These are phyloP conservation scores for Lonchura striata DNA, from an alignment of 2,113 vertebrate genomes.

Conservation along the genomic window DNA sequence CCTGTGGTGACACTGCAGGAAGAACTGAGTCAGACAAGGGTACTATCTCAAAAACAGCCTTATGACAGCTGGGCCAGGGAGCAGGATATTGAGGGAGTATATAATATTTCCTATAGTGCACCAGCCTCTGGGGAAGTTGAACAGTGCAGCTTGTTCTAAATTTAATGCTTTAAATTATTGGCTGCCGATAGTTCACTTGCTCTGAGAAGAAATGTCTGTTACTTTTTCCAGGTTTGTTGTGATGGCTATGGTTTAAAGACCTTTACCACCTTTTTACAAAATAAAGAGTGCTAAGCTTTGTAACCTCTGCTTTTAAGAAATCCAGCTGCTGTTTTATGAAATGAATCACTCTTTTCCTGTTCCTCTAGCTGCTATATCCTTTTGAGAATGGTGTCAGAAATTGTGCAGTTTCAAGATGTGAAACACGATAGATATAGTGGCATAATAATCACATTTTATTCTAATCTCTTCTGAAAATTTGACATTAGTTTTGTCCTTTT, in stretches of 20 bases:
- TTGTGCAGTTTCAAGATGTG: neutral
- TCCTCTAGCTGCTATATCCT: neutral
- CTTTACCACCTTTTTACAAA: neutral
- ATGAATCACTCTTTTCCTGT: neutral
- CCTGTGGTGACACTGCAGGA: accelerated
- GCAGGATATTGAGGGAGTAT: neutral
- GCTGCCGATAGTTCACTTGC: neutral
- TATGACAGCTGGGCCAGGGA: neutral
- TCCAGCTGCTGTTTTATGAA: neutral
- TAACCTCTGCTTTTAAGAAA: conserved; percentile 18
- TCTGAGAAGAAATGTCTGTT: neutral
- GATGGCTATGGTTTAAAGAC: neutral
- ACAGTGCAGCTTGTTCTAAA: neutral
- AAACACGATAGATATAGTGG: neutral
- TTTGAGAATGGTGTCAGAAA: neutral
- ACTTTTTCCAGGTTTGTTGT: neutral
- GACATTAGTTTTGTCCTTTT: neutral
- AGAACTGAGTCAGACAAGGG: neutral
- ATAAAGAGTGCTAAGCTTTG: neutral
- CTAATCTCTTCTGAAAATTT: neutral
- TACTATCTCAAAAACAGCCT: neutral
- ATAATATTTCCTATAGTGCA: neutral
- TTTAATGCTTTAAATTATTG: neutral
- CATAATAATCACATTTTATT: neutral
- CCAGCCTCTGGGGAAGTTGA: neutral